These are phyloP conservation scores for Lasioglossum lativentre DNA, from an alignment of 2,888 invertebrate species.

Conservation along the genomic window DNA sequence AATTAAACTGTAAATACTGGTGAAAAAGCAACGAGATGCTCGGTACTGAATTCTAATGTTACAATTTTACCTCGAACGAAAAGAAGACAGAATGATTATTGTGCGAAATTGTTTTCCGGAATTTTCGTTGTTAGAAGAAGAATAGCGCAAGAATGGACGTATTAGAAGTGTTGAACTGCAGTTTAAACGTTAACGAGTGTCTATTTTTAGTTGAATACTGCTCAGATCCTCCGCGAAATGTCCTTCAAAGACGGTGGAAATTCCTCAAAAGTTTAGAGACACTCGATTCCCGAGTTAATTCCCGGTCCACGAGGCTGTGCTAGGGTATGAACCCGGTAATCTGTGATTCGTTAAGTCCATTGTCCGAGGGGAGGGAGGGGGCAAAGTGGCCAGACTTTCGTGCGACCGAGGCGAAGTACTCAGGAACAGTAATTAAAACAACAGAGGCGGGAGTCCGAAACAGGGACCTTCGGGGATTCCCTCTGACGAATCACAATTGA, in stretches of 20 bases:
- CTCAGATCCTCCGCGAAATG: background rate
- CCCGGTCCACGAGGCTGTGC: background rate
- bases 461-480: conserved; percentile 13
- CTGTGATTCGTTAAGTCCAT: conserved; percentile 16
- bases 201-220: no score
- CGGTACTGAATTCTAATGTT: background rate
- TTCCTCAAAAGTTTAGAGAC: background rate
- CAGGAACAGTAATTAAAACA: conserved; percentile 38
- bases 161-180: background rate
- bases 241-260: background rate
- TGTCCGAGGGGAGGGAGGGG: background rate
- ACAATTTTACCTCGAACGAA: background rate
- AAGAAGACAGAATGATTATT: background rate
- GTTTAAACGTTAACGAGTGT: background rate
- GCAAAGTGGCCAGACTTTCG: conserved; percentile 4
- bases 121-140: background rate
- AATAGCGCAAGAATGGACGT: background rate
- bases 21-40: background rate
- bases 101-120: background rate
- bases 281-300: background rate
- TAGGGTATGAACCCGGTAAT: background rate
- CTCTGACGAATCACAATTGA: conserved; percentile 34
- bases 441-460: background rate
- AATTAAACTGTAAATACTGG: background rate
- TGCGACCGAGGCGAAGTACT: background rate